phyloP scores from a whole-genome alignment of 1,140 invertebrate species.

The Ips nitidus region DNA sequence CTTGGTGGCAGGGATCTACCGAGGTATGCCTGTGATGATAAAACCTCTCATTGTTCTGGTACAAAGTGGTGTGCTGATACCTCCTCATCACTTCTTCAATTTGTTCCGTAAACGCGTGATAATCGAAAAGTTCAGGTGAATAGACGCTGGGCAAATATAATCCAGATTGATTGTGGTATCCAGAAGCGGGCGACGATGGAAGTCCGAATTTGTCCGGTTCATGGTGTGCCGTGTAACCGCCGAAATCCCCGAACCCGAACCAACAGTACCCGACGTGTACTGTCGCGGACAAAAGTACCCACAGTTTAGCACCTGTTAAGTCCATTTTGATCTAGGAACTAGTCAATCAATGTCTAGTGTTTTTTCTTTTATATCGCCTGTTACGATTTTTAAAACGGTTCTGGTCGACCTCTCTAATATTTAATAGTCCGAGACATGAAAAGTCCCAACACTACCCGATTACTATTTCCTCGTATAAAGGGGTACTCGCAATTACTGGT shows the following conservation, averaged over 20 bases:
- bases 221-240: neutral
- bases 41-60: conserved; percentile 13
- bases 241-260: neutral
- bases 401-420: conserved; percentile 19
- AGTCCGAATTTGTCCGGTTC: neutral
- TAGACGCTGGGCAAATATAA: conserved; percentile 15
- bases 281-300: neutral
- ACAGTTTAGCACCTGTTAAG: neutral
- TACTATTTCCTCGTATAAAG: no score
- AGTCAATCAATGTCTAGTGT: conserved; percentile 9
- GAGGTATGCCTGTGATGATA: conserved; percentile 5
- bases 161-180: conserved; percentile 4
- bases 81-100: conserved; percentile 13
- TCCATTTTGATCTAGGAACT: conserved; percentile 12
- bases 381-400: conserved; percentile 5
- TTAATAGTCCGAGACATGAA: neutral
- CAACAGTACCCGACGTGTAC: neutral
- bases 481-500: no score
- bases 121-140: conserved; percentile 14
- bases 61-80: neutral
- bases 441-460: no score
- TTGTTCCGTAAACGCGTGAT: conserved; percentile 3
- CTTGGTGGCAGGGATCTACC: conserved; percentile 14
- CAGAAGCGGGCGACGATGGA: neutral
- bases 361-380: conserved; percentile 19